A percentile compares a stretch with the other conserved stretches of the same genome.
These are phyloP conservation scores for Pipra filicauda DNA, from an alignment of 2,113 vertebrate genomes.

Conservation along the genomic window DNA sequence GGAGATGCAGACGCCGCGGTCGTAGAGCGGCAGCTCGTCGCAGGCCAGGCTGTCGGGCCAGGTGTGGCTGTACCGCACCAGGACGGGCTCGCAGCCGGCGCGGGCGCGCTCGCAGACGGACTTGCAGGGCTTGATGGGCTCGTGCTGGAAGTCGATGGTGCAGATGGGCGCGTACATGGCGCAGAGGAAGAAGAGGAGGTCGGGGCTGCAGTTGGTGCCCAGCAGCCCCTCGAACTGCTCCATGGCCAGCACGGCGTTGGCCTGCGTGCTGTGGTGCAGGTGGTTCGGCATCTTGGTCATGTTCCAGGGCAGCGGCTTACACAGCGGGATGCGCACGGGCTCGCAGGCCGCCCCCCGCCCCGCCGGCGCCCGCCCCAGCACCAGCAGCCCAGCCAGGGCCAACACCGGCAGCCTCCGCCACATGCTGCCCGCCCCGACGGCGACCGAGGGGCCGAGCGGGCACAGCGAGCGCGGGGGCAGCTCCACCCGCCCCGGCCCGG, in stretches of 20 bases:
- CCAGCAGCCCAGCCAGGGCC: conserved; percentile 35
- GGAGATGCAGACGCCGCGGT: conserved; percentile 96
- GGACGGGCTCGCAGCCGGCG: conserved; percentile 91
- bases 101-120: conserved; percentile 93
- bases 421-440: not conserved
- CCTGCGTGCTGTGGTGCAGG: conserved; percentile 99
- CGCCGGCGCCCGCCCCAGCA: conserved; percentile 70
- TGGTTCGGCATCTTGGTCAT: conserved; percentile 99
- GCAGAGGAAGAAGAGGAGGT: conserved; percentile 94
- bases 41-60: conserved; percentile 96
- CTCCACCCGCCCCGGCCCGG: not conserved
- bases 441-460: not conserved
- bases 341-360: conserved; percentile 84
- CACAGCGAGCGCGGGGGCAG: not conserved
- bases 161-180: conserved; percentile 99
- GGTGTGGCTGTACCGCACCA: conserved; percentile 89
- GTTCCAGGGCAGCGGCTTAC: conserved; percentile 95
- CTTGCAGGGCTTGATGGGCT: conserved; percentile 97
- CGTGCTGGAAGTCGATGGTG: conserved; percentile 97
- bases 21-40: conserved; percentile 92
- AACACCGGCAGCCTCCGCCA: not conserved
- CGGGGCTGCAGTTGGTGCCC: conserved; percentile 90
- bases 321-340: conserved; percentile 92
- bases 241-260: conserved; percentile 95
- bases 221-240: conserved; percentile 96